phyloP scores from a whole-genome alignment of 2,888 invertebrate species.

The Microdon myrmicae region DNA sequence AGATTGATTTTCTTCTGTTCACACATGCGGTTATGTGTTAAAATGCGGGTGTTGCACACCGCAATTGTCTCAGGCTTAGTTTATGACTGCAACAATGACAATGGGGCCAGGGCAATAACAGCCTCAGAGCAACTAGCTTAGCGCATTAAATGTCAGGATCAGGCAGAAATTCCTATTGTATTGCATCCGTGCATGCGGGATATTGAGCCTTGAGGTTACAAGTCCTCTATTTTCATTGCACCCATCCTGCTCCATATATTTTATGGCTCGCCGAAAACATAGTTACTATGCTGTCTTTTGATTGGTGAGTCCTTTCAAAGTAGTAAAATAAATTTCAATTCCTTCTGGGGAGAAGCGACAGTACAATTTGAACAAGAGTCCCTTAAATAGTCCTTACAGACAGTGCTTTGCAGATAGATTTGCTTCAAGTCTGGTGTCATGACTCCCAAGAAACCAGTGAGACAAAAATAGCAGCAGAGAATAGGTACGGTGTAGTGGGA shows the following conservation, averaged over 20 bases:
- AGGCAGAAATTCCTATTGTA: slow-evolving; percentile 10
- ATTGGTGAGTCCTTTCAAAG: slow-evolving; percentile 35
- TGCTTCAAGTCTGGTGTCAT: too few species aligned
- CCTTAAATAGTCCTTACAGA: slow-evolving; percentile 9
- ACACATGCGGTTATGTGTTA: slow-evolving; percentile 49
- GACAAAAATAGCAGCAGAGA: slow-evolving; percentile 35
- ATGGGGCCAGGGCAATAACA: too few species aligned
- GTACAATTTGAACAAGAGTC: too few species aligned
- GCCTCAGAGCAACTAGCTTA: too few species aligned
- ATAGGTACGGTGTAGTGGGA: slow-evolving; percentile 31
- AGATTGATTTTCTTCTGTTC: slow-evolving; percentile 47
- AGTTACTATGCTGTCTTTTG: too few species aligned
- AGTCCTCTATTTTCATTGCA: slow-evolving; percentile 13
- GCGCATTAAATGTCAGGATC: too few species aligned
- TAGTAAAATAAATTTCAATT: slow-evolving; percentile 38
- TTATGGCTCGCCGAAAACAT: slow-evolving; percentile 18
- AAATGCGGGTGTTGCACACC: slow-evolving; percentile 48
- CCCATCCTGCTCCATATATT: slow-evolving; percentile 29
- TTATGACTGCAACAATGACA: too few species aligned
- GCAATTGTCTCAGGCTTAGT: too few species aligned
- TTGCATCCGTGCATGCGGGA: slow-evolving; percentile 30
- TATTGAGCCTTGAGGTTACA: slow-evolving; percentile 43
- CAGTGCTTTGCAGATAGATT: too few species aligned
- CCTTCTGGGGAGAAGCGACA: slow-evolving; percentile 5
- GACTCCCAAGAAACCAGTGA: slow-evolving; percentile 36